Evolutionary conservation across 2,888 invertebrate species (phyloP), one percentile per base, ranked within the genome.

Genomic region (Cantharis flavilabris): DNA sequence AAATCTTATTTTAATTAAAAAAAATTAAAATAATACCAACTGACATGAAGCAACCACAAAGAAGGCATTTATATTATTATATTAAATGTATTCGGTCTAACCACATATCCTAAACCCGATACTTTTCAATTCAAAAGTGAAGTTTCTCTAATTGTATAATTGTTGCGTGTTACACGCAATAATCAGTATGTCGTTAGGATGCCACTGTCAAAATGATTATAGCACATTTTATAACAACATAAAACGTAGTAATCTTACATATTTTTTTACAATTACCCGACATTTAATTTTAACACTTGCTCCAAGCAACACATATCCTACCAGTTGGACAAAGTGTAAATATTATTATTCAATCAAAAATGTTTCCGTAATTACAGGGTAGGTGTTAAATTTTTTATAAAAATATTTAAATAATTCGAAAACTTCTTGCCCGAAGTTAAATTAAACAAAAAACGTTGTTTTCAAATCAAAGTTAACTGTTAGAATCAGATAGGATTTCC

Each of bases 81-180:
- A 67, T 67, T 67, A 72, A 30, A 70, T 71, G 49, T 71, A 16
- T 18, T 69, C 62, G 11, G 63, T 70, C 69, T 69, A 63, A 70
- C 74, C 64, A 70, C 70, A 70, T 20, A 74, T 63, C 70, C 70
- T 30, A 23, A 65, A 62, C 28, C 71, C 26, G 75, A 75, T 70
- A 71, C 65, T 75, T 75, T 75, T 75, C 70, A 75, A 70, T 75
- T 75, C 65, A 70, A 73, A 26, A 20, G 70, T 64, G 70, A 75
- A 69, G 70, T 73, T 76, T 76, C 76, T 76, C 63, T 76, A 76
- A 76, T 72, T 76, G 76, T 74, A 71, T 77, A 77, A 77, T 77
- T 77, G 69, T 77, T 73, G 76, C 76, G 73, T 77, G 76, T 69
- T 69, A 23, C 76, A 77, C 76, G 76, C 76, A 69, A 74, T 71